Evolutionary conservation across 2,113 vertebrate genomes (phyloP).

Genomic region (Crotalus viridis): DNA sequence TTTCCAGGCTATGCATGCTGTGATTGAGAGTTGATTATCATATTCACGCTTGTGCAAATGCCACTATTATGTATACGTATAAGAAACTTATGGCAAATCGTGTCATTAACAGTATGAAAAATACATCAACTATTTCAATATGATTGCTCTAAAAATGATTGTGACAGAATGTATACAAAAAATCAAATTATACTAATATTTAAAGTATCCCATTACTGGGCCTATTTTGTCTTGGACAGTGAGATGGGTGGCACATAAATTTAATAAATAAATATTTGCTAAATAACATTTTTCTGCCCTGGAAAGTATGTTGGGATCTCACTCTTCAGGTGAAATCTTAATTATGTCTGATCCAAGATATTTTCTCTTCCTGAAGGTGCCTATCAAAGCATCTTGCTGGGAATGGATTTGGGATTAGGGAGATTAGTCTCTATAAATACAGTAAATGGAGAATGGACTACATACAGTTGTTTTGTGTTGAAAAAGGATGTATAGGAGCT

Average conservation of each 20-base stretch:
- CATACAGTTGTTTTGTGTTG: background rate
- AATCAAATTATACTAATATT: background rate
- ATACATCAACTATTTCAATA: constrained; percentile 76
- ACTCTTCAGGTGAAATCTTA: background rate
- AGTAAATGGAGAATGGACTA: background rate
- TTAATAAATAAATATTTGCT: background rate
- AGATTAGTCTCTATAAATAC: background rate
- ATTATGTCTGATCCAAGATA: background rate
- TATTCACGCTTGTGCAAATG: constrained; percentile 73
- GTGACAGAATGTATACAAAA: constrained; percentile 59
- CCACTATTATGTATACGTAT: constrained; percentile 75
- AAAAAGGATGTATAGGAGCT: background rate
- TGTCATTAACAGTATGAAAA: constrained; percentile 78
- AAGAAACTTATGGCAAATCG: constrained; percentile 73
- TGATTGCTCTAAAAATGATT: constrained; percentile 64
- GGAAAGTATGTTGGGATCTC: background rate
- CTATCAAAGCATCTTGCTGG: background rate
- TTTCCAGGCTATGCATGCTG: constrained; percentile 74
- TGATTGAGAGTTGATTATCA: constrained; percentile 82
- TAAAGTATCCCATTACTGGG: background rate
- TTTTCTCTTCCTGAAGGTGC: background rate
- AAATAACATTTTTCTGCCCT: background rate
- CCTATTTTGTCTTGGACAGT: background rate
- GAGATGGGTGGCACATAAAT: background rate
- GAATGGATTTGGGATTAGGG: background rate